Evolutionary conservation across 2,113 vertebrate species (phyloP).

Genomic region (Chaetodon auriga): DNA sequence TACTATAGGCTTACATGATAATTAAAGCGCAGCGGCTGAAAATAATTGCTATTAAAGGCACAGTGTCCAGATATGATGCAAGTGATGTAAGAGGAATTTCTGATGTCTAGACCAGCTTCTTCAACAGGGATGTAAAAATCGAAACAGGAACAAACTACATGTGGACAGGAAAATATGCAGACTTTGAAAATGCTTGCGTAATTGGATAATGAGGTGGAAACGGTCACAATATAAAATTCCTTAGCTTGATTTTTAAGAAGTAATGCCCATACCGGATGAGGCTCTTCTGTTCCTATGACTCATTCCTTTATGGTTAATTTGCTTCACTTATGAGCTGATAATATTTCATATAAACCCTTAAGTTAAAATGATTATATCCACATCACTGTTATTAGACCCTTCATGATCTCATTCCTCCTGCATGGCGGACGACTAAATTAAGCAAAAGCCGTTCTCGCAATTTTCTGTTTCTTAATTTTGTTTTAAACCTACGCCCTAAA

Average conservation of each 20-base stretch:
- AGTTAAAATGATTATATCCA: constrained; percentile 68
- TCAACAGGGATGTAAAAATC: constrained; percentile 49
- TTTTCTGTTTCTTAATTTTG: constrained; percentile 64
- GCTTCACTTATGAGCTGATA: constrained; percentile 56
- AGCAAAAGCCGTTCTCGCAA: constrained; percentile 58
- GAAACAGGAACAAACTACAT: constrained; percentile 56
- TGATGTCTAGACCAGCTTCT: constrained; percentile 74
- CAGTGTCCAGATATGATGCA: constrained; percentile 59
- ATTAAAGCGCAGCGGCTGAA: constrained; percentile 21
- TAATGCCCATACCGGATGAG: constrained; percentile 47
- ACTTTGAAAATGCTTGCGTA: constrained; percentile 63
- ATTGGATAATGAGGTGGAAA: constrained; percentile 80
- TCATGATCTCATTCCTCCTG: constrained; percentile 69
- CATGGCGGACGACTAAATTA: constrained; percentile 62
- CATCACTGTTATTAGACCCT: constrained; percentile 55
- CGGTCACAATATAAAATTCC: constrained; percentile 65
- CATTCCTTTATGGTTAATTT: constrained; percentile 60
- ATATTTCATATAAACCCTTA: constrained; percentile 64
- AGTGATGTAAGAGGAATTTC: constrained; percentile 63
- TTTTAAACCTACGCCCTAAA: constrained; percentile 68
- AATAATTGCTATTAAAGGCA: constrained; percentile 47
- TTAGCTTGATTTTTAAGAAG: constrained; percentile 51
- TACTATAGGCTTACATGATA: constrained; percentile 48
- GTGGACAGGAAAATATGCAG: constrained; percentile 67
- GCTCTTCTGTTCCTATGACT: constrained; percentile 63